Evolutionary conservation across 2,113 vertebrate species (phyloP).

Genomic region (Nipponia nippon): DNA sequence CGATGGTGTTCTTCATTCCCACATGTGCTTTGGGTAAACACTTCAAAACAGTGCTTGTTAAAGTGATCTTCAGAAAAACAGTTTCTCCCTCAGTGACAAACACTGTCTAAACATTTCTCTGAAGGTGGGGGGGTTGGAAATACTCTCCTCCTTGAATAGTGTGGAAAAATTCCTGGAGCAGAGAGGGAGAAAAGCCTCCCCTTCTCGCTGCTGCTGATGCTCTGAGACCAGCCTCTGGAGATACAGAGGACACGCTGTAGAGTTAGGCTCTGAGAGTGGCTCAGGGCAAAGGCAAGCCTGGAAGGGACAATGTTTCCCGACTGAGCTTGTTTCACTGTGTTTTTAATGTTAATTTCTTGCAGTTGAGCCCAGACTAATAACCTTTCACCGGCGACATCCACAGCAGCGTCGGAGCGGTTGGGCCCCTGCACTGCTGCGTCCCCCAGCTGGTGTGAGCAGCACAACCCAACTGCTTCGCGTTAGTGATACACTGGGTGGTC

Average conservation of each 20-base stretch:
- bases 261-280: background rate
- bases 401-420: background rate
- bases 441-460: background rate
- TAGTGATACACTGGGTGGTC: background rate
- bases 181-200: background rate
- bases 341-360: background rate
- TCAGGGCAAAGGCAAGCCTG: background rate
- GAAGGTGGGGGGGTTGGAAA: background rate
- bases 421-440: background rate
- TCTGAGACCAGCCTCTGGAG: background rate
- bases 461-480: background rate
- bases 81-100: background rate
- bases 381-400: background rate
- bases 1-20: background rate
- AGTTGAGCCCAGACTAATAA: background rate
- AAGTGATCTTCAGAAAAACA: background rate
- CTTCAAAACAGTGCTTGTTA: background rate
- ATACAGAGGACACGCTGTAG: fast-evolving
- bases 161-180: background rate
- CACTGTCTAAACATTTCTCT: background rate
- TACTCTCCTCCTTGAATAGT: background rate
- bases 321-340: background rate
- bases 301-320: background rate
- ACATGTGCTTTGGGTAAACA: background rate
- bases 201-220: fast-evolving